These are phyloP conservation scores for Heliconius aoede DNA, from an alignment of 2,888 invertebrate genomes.

Conservation along the genomic window DNA sequence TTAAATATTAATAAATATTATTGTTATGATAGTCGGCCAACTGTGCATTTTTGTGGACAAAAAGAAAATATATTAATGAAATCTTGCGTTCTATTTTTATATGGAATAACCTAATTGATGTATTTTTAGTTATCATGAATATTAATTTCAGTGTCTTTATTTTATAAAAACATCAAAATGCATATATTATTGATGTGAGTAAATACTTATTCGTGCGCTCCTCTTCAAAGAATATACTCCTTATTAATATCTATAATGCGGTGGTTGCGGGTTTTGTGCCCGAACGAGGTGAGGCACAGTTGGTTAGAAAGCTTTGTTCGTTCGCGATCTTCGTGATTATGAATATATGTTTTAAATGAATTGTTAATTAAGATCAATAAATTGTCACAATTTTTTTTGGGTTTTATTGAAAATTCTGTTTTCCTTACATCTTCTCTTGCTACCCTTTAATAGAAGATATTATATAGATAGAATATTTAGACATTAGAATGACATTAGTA, in stretches of 20 bases:
- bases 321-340: constrained; percentile 35
- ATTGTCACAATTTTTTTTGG: constrained; percentile 41
- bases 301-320: constrained; percentile 26
- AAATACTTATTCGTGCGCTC: too few relatives aligned
- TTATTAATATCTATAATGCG: too few relatives aligned
- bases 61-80: background rate
- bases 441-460: too few relatives aligned
- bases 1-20: constrained; percentile 12
- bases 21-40: constrained; percentile 18
- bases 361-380: constrained; percentile 49
- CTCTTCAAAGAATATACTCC: too few relatives aligned
- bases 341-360: constrained; percentile 44
- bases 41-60: background rate
- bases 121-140: too few relatives aligned
- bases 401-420: background rate
- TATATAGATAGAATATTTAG: too few relatives aligned
- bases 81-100: background rate
- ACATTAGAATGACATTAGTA: too few relatives aligned
- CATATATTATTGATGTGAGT: too few relatives aligned
- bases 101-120: too few relatives aligned
- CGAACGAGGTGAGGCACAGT: constrained; percentile 4
- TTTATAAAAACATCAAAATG: too few relatives aligned
- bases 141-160: too few relatives aligned
- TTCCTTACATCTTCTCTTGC: too few relatives aligned
- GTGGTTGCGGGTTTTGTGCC: background rate